Percentiles rank a stretch among this genome's conserved stretches.
Evolutionary conservation across 2,113 vertebrate species (phyloP).

Genomic region (Bathybates hornii): DNA sequence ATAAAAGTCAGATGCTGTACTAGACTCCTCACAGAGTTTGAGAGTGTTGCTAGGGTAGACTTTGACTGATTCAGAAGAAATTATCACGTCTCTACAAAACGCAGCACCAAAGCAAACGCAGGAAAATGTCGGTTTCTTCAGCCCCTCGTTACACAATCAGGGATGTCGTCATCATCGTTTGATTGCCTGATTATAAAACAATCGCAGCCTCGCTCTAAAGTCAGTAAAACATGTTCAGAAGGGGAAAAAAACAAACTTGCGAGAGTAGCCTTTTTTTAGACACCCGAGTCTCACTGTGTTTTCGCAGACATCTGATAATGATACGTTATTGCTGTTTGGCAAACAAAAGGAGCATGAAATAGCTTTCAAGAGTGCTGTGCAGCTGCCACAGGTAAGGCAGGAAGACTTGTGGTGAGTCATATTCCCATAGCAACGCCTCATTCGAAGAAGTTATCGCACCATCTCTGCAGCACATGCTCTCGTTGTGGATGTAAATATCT

Average conservation of each 20-base stretch:
- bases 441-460: constrained; percentile 55
- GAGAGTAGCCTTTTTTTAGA: background rate
- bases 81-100: accelerated
- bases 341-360: constrained; percentile 63
- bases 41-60: background rate
- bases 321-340: constrained; percentile 52
- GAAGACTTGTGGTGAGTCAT: constrained; percentile 67
- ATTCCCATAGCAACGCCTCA: constrained; percentile 68
- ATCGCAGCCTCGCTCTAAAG: background rate
- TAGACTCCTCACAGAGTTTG: background rate
- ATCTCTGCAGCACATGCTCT: constrained; percentile 49
- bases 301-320: constrained; percentile 27
- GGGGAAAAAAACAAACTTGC: background rate
- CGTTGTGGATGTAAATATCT: constrained; percentile 61
- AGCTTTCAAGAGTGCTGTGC: constrained; percentile 51
- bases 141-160: background rate
- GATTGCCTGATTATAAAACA: background rate
- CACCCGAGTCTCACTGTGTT: background rate
- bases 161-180: background rate
- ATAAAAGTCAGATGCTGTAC: background rate
- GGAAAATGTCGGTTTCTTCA: background rate
- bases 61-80: background rate
- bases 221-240: background rate
- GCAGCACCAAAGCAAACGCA: background rate
- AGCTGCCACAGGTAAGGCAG: constrained; percentile 69